Evolutionary conservation across 2,888 invertebrate species (phyloP).

Genomic region (Drosophila pseudotalamancana): DNA sequence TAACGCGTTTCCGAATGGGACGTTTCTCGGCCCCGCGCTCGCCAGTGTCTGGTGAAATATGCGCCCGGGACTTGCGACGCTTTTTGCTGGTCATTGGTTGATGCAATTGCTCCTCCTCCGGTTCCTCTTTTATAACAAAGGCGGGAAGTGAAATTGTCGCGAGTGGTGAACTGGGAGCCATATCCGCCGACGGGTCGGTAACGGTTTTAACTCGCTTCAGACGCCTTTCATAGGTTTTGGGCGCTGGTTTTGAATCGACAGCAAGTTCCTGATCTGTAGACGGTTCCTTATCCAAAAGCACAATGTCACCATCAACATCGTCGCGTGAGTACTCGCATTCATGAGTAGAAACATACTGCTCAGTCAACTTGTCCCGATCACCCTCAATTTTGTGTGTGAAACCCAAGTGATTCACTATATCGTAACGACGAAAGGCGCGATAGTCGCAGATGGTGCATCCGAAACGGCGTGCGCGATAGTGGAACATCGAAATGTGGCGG

Average conservation of each 20-base stretch:
- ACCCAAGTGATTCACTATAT: slow-evolving; percentile 88
- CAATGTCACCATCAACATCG: slow-evolving; percentile 82
- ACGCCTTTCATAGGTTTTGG: slow-evolving; percentile 64
- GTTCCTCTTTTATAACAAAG: slow-evolving; percentile 49
- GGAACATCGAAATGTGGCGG: slow-evolving; percentile 84
- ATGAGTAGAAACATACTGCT: slow-evolving; percentile 81
- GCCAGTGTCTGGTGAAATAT: slow-evolving; percentile 59
- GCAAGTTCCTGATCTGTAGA: slow-evolving; percentile 22
- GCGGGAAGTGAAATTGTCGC: background rate
- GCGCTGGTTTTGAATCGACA: slow-evolving; percentile 35
- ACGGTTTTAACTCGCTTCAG: slow-evolving; percentile 54
- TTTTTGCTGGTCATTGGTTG: slow-evolving; percentile 37
- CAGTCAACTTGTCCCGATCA: slow-evolving; percentile 84
- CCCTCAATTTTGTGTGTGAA: slow-evolving; percentile 86
- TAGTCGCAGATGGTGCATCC: slow-evolving; percentile 91
- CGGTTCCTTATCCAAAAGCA: slow-evolving; percentile 72
- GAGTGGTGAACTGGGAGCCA: slow-evolving; percentile 21
- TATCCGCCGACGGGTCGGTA: slow-evolving; percentile 27
- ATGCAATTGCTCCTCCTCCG: slow-evolving; percentile 35
- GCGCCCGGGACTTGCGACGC: slow-evolving; percentile 61
- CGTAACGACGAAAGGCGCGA: slow-evolving; percentile 88
- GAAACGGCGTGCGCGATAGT: slow-evolving; percentile 86
- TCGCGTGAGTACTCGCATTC: slow-evolving; percentile 81
- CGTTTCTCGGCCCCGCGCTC: slow-evolving; percentile 80
- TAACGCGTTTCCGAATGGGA: slow-evolving; percentile 88